Conservation (phyloP, 2,797 vertebrate species). For the Labroides dimidiatus region DNA sequence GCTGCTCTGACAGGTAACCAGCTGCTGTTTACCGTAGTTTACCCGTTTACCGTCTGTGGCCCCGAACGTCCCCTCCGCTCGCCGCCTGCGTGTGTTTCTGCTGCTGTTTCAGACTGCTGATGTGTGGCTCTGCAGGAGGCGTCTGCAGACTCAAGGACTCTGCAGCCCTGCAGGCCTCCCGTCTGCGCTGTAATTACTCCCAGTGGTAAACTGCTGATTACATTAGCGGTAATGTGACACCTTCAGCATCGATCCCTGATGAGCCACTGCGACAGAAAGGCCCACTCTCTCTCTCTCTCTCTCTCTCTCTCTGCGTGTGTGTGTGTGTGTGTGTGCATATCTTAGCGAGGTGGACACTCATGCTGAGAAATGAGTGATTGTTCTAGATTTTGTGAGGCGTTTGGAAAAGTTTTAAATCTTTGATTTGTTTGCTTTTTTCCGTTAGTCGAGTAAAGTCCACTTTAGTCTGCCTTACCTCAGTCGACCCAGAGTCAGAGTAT, state of each 20-base stretch:
- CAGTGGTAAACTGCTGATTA: conserved; percentile 51
- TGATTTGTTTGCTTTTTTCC: too few relatives aligned
- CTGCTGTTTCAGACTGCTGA: conserved; percentile 12
- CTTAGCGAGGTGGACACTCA: background rate
- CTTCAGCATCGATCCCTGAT: conserved; percentile 34
- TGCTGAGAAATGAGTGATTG: too few relatives aligned
- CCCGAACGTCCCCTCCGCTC: background rate
- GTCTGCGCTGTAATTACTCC: conserved; percentile 57
- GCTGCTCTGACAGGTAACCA: conserved; percentile 57
- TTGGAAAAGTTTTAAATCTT: background rate
- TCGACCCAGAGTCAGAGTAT: too few relatives aligned
- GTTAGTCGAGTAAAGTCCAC: too few relatives aligned
- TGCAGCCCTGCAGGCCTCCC: conserved; percentile 15
- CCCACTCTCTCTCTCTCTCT: background rate
- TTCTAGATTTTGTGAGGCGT: background rate
- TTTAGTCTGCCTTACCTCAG: too few relatives aligned
- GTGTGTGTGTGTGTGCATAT: conserved; percentile 12
- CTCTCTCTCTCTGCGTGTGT: background rate
- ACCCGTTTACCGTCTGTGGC: too few relatives aligned
- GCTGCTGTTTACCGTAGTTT: conserved; percentile 46
- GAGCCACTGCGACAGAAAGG: background rate
- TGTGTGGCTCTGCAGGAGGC: conserved; percentile 15
- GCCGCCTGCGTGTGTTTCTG: conserved; percentile 3
- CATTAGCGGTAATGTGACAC: conserved; percentile 61
- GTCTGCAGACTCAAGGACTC: conserved; percentile 36